A percentile compares a stretch with the other conserved stretches of the same genome.
Evolutionary conservation across 2,797 vertebrate genomes (phyloP).

Genomic region (Erethizon dorsatum): DNA sequence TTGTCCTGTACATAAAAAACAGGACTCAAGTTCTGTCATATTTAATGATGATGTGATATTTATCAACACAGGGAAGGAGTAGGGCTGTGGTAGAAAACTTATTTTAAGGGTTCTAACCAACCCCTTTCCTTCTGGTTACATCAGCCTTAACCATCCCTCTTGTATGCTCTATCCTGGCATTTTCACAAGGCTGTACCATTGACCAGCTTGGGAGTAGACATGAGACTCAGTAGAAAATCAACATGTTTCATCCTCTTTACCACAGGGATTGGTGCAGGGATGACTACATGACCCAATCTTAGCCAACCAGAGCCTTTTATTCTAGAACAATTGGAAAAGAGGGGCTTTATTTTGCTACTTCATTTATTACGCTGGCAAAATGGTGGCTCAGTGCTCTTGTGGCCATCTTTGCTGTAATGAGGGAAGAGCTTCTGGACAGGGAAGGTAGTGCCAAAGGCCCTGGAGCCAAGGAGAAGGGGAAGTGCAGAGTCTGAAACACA

Average conservation of each 20-base stretch:
- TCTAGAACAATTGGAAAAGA: background rate
- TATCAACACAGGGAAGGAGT: background rate
- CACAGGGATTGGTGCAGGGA: background rate
- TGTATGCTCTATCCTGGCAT: background rate
- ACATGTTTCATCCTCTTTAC: background rate
- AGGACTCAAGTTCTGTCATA: background rate
- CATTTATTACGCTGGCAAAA: background rate
- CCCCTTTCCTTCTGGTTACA: background rate
- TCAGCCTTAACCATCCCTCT: background rate
- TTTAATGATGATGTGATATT: background rate
- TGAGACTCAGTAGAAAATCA: background rate
- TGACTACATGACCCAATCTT: background rate
- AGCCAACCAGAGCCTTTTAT: background rate
- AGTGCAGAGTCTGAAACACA: background rate
- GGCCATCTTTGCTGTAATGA: background rate
- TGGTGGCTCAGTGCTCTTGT: background rate
- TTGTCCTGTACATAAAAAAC: background rate
- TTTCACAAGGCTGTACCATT: background rate
- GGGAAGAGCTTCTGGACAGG: background rate
- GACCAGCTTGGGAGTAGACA: background rate
- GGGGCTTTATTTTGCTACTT: background rate
- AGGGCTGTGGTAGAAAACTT: too few relatives aligned
- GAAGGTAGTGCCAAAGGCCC: background rate
- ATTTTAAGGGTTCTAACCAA: background rate
- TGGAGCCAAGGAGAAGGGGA: background rate